Base-by-base conservation (phyloP, 2,888 invertebrate species). In the Alcis repandata region DNA sequence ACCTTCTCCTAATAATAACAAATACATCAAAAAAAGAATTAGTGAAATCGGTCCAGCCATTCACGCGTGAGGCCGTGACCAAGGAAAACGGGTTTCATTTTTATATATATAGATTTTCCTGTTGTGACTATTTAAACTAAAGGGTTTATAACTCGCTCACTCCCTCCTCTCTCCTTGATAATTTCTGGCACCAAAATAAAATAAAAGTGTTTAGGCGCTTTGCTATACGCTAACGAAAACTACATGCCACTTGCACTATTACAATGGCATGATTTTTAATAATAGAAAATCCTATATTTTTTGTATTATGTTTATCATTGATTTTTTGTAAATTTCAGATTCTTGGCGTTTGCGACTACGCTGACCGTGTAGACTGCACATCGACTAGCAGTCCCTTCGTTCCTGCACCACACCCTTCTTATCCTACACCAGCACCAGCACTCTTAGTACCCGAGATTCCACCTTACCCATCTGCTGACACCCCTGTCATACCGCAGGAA, bases 331-430 rank as follows among this genome's bases (percentile, higher is more conserved):
- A 33, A 63, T 92, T 93, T 64, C 85, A 96, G 95, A 86, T 89
- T 54, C 83, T 95, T 4, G 95, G 95, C 33, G 93, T 96, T 17
- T 96, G 96, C 71, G 96, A 96, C 79, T 96, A 95, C 73, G 90
- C 93, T 0, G 85, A 93, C 49, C 91, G 94, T 59, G 95, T 96
- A 0, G 94, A 95, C 76, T 96, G 96, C 45, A 58, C 63, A 75
- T 68, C 53, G 59, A 63, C 67, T 7, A 46, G 76, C 8, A 62
- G 66, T 11, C 38, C 67, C 6, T 22, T 68, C 2, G 62, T 60
- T 9, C 56, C 68, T 1, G 45, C 63, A 11, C 59, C 45, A 15
- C 58, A 63, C n/a, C 64, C 72, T 11, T 20, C 59, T 15, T 41
- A 62, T 38, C 69, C 63, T 49, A 65, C 48, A 41, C 52, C 62